Percentiles rank a stretch among this genome's conserved stretches.
These are phyloP conservation scores for Glomeris marginata DNA, from an alignment of 2,888 invertebrate genomes.

Conservation along the genomic window DNA sequence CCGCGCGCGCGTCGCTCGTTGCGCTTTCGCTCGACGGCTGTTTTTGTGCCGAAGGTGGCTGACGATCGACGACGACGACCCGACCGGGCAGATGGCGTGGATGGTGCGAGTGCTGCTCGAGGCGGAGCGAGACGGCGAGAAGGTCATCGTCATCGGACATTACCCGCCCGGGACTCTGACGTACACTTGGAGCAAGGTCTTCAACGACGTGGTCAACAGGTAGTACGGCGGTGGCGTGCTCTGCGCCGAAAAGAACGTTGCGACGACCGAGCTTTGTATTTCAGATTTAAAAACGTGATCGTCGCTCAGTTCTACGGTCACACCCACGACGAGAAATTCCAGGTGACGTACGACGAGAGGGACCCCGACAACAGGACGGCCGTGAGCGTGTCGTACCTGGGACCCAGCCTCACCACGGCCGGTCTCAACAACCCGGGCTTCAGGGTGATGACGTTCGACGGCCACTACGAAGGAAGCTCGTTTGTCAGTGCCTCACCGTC, in stretches of 20 bases:
- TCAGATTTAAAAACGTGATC: constrained; percentile 70
- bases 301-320: constrained; percentile 87
- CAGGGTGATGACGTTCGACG: too few relatives aligned
- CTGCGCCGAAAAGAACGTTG: too few relatives aligned
- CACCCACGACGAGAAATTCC: constrained; percentile 86
- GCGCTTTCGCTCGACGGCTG: too few relatives aligned
- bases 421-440: too few relatives aligned
- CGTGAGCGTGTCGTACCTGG: constrained; percentile 24
- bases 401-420: constrained; percentile 26
- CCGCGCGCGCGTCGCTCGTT: too few relatives aligned
- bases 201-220: too few relatives aligned
- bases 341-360: constrained; percentile 70
- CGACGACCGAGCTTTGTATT: too few relatives aligned
- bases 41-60: too few relatives aligned
- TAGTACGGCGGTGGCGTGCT: constrained; percentile 19
- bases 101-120: constrained; percentile 31
- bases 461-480: too few relatives aligned
- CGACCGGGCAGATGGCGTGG: constrained; percentile 34
- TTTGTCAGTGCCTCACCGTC: too few relatives aligned
- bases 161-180: constrained; percentile 33
- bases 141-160: constrained; percentile 38
- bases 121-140: constrained; percentile 30
- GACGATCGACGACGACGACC: constrained; percentile 35
- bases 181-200: constrained; percentile 33
- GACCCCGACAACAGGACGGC: constrained; percentile 25